Percentiles rank a stretch among this genome's conserved stretches.
Conservation (phyloP, 2,113 vertebrate species). For the Furnarius figulus region DNA sequence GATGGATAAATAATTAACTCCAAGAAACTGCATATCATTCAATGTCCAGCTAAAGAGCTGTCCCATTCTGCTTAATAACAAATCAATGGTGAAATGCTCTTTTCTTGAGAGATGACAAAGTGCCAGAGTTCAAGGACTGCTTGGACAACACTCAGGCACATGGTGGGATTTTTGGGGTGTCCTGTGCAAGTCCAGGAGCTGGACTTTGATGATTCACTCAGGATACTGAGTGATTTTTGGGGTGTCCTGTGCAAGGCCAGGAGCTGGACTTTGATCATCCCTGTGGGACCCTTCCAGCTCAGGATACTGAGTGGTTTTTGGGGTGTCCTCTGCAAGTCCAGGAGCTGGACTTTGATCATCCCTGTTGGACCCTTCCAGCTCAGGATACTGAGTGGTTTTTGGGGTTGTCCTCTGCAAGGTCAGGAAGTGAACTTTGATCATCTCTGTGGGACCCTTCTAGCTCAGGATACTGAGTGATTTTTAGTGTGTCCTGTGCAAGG, state of each 20-base stretch:
- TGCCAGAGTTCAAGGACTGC: neutral
- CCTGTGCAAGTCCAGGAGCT: neutral
- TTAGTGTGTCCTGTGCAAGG: neutral
- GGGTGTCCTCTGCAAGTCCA: neutral
- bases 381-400: neutral
- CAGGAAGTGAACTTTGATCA: neutral
- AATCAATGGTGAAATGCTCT: neutral
- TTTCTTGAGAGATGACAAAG: neutral
- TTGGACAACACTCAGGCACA: neutral
- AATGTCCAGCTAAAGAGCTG: neutral
- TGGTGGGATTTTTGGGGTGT: neutral
- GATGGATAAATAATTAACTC: neutral
- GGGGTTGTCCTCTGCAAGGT: neutral
- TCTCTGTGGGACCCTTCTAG: neutral
- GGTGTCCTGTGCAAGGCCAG: too few species aligned
- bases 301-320: too few species aligned
- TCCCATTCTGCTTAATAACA: neutral
- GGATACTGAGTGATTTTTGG: too few species aligned
- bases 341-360: neutral
- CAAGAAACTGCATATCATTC: neutral
- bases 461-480: neutral
- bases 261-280: too few species aligned
- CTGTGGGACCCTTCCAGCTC: too few species aligned
- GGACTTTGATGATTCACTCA: too few species aligned
- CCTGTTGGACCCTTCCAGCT: neutral